Base-by-base conservation (phyloP, 92 coral and sea anemone species). In the Nematostella vectensis region DNA sequence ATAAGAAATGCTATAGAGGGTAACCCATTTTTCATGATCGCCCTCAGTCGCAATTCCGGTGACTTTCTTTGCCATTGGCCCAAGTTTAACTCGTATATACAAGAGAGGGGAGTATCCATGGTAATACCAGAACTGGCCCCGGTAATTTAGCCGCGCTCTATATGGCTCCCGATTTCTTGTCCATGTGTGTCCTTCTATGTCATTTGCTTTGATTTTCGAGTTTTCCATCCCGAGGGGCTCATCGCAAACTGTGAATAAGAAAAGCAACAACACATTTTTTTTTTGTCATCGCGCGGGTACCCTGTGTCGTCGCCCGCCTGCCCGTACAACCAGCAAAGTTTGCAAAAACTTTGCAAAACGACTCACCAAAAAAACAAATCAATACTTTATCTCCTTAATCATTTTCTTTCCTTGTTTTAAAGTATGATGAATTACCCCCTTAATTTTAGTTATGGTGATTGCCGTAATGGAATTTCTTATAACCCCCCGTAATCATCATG, bases 31-130 rank as follows among this genome's bases (percentile, higher is more conserved):
- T 1, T 18, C 16, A 13, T 38, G 10, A 16, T 33, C 16, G 20
- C 78, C 68, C 39, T 76, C 77, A 8, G 66, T 62, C n/a, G 83
- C 83, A 24, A 76, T 51, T 33, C 71, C 83, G 16, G 77, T 44
- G 2, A 77, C 56, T 0, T 24, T 48, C 37, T 30, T 77, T 1
- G 50, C 19, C 17, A 11, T 55, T 3, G 26, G 56, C 1, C 67
- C 72, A 25, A 77, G 25, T 47, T 63, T 13, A 54, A 77, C 37
- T 10, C 63, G 72, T 4, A 77, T 48, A 39, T 56, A 50, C 24
- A 21, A 15, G 2, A 1, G 3, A 50, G 25, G 48, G 9, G 3
- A 0, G 3, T 38, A 2, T 6, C 3, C 0, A n/a, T 18, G 12
- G 16, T 0, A 1, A 20, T 39, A 18, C 45, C 57, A 52, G 10